Evolutionary conservation across 2,113 vertebrate species (phyloP).

Genomic region (Chionomys nivalis): DNA sequence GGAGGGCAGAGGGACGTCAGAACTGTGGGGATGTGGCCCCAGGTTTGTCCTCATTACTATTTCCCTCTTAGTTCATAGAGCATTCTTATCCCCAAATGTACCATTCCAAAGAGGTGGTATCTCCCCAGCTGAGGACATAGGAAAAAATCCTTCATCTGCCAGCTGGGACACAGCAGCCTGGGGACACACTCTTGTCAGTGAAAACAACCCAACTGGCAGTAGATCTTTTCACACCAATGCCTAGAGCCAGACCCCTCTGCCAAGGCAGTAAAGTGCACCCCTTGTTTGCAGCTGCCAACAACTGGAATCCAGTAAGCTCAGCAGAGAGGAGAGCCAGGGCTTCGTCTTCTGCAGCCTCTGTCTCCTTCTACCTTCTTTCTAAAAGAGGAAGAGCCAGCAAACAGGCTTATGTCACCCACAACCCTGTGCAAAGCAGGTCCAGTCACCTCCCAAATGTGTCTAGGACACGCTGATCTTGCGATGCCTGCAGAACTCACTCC

Average conservation of each 20-base stretch:
- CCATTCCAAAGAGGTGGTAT: background rate
- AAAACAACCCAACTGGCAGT: background rate
- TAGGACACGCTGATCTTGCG: background rate
- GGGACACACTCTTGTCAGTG: background rate
- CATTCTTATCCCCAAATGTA: background rate
- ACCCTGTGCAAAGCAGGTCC: background rate
- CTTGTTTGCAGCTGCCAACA: fast-evolving
- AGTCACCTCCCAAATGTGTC: background rate
- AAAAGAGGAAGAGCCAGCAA: background rate
- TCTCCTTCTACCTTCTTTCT: background rate
- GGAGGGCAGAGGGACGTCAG: background rate
- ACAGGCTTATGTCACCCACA: background rate
- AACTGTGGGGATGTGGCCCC: background rate
- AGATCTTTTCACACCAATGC: background rate
- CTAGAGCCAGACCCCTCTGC: background rate
- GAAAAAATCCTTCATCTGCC: background rate
- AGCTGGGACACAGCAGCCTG: background rate
- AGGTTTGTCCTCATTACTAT: background rate
- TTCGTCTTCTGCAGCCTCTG: too few relatives aligned
- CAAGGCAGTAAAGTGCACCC: background rate
- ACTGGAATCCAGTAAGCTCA: background rate
- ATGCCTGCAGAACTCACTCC: too few relatives aligned
- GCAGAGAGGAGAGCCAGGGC: background rate
- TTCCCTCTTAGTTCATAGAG: background rate
- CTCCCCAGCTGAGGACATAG: background rate